A percentile compares a stretch with the other conserved stretches of the same genome.
Conservation (phyloP, 2,888 invertebrate genomes). For the Papilio protenor region DNA sequence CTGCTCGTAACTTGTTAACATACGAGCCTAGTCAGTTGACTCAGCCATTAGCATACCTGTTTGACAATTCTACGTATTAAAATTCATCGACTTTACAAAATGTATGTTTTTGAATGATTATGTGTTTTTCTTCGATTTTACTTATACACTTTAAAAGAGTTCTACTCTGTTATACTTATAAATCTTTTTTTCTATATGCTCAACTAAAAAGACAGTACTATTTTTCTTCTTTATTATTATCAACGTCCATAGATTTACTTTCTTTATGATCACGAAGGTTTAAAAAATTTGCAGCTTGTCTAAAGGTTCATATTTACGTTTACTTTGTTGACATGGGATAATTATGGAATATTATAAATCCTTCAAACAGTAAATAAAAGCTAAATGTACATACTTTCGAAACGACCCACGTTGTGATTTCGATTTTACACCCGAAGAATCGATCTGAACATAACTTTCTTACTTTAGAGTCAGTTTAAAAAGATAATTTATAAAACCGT, state of each 20-base stretch:
- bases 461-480: background rate
- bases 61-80: constrained; percentile 5
- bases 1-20: background rate
- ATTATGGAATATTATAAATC: no score
- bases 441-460: background rate
- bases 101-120: background rate
- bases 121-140: background rate
- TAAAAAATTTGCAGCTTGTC: no score
- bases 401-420: background rate
- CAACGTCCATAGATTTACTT: no score
- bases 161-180: background rate
- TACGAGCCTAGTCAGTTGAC: constrained; percentile 17
- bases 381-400: no score
- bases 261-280: no score
- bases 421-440: background rate
- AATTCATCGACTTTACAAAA: constrained; percentile 1
- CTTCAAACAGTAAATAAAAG: no score
- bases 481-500: constrained; percentile 3
- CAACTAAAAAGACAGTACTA: no score
- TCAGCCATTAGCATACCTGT: background rate
- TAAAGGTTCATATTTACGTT: no score
- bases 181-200: no score
- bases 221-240: no score
- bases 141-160: background rate
- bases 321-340: no score